Conservation (phyloP, 2,113 vertebrate genomes). For the Cheilinus undulatus region DNA sequence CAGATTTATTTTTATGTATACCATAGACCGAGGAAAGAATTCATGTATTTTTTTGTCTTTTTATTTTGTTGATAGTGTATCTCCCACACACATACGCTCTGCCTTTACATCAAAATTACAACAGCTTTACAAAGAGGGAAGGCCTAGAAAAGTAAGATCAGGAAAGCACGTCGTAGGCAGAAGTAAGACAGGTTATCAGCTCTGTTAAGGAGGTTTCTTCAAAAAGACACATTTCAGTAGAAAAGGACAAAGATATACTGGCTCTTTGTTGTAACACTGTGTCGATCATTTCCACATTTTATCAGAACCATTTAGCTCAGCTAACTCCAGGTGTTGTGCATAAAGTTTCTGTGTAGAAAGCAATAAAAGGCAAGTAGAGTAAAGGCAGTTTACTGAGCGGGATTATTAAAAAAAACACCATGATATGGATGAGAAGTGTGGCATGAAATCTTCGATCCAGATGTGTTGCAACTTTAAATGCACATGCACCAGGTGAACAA, state of each 20-base stretch:
- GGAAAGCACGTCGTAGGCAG: conserved; percentile 64
- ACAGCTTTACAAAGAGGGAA: conserved; percentile 85
- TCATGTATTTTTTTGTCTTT: conserved; percentile 65
- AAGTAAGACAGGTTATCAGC: conserved; percentile 55
- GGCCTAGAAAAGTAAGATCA: conserved; percentile 80
- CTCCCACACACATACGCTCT: conserved; percentile 64
- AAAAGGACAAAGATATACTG: conserved; percentile 67
- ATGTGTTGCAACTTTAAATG: conserved; percentile 47
- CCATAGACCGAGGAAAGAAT: conserved; percentile 82
- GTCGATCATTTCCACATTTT: conserved; percentile 38
- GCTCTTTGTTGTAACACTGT: conserved; percentile 44
- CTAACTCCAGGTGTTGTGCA: conserved; percentile 50
- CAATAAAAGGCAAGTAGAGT: conserved; percentile 61
- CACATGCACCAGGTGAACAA: conserved; percentile 49
- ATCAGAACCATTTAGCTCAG: conserved; percentile 42
- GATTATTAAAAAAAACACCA: conserved; percentile 17
- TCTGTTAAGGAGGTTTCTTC: conserved; percentile 51
- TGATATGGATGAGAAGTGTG: conserved; percentile 12
- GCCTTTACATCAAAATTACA: conserved; percentile 86
- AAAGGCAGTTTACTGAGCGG: conserved; percentile 59
- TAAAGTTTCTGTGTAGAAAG: conserved; percentile 53
- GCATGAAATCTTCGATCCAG: conserved; percentile 13
- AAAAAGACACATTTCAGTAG: conserved; percentile 60
- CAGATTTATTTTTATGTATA: conserved; percentile 80
- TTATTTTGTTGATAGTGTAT: conserved; percentile 74